These are phyloP conservation scores for Scaptomyza flava DNA, from an alignment of 2,888 invertebrate genomes.

Conservation along the genomic window DNA sequence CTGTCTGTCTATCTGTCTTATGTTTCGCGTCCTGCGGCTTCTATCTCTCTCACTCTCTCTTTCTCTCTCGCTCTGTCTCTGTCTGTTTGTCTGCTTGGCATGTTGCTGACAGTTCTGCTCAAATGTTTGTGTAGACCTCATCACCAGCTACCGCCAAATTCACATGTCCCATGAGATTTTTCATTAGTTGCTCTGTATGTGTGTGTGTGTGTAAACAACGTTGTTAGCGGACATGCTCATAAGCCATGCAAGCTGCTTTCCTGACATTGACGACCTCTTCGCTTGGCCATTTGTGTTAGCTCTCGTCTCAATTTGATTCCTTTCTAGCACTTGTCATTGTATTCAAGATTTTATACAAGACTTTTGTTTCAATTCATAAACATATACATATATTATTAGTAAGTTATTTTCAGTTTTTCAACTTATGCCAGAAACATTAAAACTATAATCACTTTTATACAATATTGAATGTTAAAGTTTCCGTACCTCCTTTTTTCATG, in stretches of 20 bases:
- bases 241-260: conserved; percentile 44
- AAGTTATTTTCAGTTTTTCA: no score
- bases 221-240: conserved; percentile 59
- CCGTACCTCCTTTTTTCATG: background rate
- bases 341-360: no score
- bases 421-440: no score
- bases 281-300: conserved; percentile 28
- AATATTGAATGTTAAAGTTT: conserved; percentile 1
- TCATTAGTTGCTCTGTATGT: conserved; percentile 46
- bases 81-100: conserved; percentile 30
- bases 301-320: conserved; percentile 5
- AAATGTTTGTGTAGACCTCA: conserved; percentile 66
- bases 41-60: conserved; percentile 4
- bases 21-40: conserved; percentile 36
- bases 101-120: conserved; percentile 68
- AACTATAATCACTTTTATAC: background rate
- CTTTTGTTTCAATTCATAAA: no score
- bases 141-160: conserved; percentile 33
- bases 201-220: conserved; percentile 47
- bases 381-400: no score
- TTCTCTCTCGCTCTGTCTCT: conserved; percentile 1
- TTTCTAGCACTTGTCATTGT: background rate
- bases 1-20: conserved; percentile 17
- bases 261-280: conserved; percentile 40
- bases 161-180: conserved; percentile 56